A percentile compares a stretch with the other conserved stretches of the same genome.
Evolutionary conservation across 2,797 vertebrate species (phyloP).

Genomic region (Schizopygopsis malacanthus): DNA sequence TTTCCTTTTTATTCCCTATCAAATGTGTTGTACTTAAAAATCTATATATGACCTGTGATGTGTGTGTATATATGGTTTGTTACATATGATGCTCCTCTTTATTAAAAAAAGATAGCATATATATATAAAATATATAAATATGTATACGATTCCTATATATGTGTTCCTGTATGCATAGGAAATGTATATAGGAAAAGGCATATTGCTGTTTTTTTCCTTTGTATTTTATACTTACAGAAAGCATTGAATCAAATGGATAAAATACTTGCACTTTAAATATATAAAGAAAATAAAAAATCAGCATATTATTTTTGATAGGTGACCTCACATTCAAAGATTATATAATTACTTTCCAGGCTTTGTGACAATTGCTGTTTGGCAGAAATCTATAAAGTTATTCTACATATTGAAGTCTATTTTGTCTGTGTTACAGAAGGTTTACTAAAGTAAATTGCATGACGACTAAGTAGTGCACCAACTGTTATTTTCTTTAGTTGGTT

Average conservation of each 20-base stretch:
- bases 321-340: conserved; percentile 84
- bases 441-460: conserved; percentile 87
- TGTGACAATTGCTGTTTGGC: conserved; percentile 83
- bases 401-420: conserved; percentile 86
- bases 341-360: conserved; percentile 80
- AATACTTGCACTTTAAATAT: conserved; percentile 89
- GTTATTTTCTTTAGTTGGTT: conserved; percentile 80
- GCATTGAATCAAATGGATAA: conserved; percentile 85
- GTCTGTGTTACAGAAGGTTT: conserved; percentile 86
- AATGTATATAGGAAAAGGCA: conserved; percentile 80
- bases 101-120: conserved; percentile 76
- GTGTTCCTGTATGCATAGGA: conserved; percentile 49
- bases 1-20: conserved; percentile 79
- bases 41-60: conserved; percentile 73
- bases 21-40: conserved; percentile 82
- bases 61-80: conserved; percentile 77
- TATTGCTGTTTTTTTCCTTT: conserved; percentile 84
- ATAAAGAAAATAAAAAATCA: conserved; percentile 82
- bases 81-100: conserved; percentile 85
- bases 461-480: conserved; percentile 84
- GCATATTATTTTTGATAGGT: conserved; percentile 90
- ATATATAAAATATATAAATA: conserved; percentile 51
- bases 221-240: conserved; percentile 88
- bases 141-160: conserved; percentile 45
- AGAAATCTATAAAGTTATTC: conserved; percentile 84